Evolutionary conservation across 2,888 invertebrate species (phyloP), one percentile per base, ranked within the genome.

Genomic region (Drosophila pseudotakahashii): DNA sequence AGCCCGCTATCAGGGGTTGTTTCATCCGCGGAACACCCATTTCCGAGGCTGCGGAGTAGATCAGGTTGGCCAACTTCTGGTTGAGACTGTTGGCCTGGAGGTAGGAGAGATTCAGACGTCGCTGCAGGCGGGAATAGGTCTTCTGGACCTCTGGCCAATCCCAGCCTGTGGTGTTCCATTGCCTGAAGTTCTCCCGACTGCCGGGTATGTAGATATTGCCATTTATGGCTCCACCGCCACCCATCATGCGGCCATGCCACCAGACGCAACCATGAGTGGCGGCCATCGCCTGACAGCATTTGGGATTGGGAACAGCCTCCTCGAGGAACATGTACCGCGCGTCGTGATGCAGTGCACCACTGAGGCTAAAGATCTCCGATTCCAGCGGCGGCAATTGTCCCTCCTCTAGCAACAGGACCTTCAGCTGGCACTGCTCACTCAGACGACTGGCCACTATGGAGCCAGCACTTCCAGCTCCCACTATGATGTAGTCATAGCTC

Each of bases 321-420:
- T 91, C 90, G 45, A 87, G 79, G 88, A 89, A 92, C 62, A 87
- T 88, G 51, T 85, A 81, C 1, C 77, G 36, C 1, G 79, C 70
- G 34, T 84, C 80, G 3, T 84, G 79, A 19, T 89, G 85, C 48
- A 90, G 9, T 2, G 75, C 50, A 7, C 76, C 70, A 3, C 82
- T 86, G 0, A 89, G 39, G 0, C 69, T 53, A 2, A 89, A 90
- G 11, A 91, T 85, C 85, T 91, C 91, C 2, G 90, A 88, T 50
- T 91, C 90, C 13, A 89, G 93, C 91, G 72, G 94, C 89, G 92
- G 91, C 89, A 95, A 94, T 1, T 94, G 94, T 34, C 97, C 97
- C 53, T 96, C 96, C 92, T 97, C 97, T 64, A 97, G 90, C 19
- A 97, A 92, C 37, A 97, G 93, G 0, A 96, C 94, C 69, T 94